These are phyloP conservation scores for Dicranocentrus wangi DNA, from an alignment of 2,888 invertebrate genomes.

Conservation along the genomic window DNA sequence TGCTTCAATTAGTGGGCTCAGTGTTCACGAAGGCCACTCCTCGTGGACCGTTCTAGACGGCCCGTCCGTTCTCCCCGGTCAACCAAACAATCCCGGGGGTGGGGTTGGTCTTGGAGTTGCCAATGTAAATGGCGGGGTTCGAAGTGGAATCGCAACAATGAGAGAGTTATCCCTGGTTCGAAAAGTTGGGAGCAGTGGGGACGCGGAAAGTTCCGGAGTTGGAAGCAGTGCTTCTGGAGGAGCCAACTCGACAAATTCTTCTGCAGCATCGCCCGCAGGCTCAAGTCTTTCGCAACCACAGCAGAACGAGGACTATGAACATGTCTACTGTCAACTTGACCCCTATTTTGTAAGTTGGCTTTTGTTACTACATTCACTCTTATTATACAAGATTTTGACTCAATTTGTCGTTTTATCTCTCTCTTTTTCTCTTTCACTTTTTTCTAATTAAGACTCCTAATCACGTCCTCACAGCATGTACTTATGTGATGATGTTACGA, in stretches of 20 bases:
- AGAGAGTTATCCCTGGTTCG: constrained; percentile 67
- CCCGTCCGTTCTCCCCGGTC: constrained; percentile 42
- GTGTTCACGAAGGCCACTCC: constrained; percentile 60
- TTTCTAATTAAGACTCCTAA: constrained; percentile 19
- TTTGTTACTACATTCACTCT: background rate
- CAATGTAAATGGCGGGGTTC: constrained; percentile 16
- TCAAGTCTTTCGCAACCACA: constrained; percentile 62
- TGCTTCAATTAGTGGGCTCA: constrained; percentile 68
- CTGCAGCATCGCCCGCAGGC: constrained; percentile 70
- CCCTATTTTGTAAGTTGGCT: constrained; percentile 72
- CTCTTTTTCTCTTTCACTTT: constrained; percentile 1
- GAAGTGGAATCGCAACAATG: constrained; percentile 59
- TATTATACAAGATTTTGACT: background rate
- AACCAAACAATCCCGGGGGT: constrained; percentile 34
- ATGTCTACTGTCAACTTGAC: constrained; percentile 72
- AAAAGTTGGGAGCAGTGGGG: constrained; percentile 55
- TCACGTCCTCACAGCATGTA: constrained; percentile 25
- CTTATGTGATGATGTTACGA: background rate
- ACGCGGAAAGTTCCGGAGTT: constrained; percentile 71
- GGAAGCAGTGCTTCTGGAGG: constrained; percentile 67
- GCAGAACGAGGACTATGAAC: constrained; percentile 71
- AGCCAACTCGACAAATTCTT: constrained; percentile 67
- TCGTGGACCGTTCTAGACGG: constrained; percentile 67
- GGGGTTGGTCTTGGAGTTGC: background rate
- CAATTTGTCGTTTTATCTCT: background rate